Conservation (phyloP, 2,113 vertebrate species). For the Corythoichthys intestinalis region DNA sequence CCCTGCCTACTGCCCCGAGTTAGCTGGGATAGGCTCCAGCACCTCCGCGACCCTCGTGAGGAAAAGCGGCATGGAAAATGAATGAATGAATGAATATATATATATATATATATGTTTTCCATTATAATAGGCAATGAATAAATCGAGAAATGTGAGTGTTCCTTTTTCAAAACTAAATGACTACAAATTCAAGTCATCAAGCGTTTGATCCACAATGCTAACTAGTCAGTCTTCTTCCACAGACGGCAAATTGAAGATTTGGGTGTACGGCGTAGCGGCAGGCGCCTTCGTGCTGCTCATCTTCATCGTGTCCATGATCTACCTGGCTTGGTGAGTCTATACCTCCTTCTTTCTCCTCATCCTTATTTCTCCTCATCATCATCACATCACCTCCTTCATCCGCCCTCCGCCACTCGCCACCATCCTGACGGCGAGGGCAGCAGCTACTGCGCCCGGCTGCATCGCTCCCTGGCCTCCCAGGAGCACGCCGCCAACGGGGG, state of each 20-base stretch:
- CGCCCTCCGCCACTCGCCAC: background rate
- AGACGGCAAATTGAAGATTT: conserved; percentile 98
- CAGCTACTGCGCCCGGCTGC: conserved; percentile 62
- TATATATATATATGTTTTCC: no score
- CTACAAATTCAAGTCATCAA: no score
- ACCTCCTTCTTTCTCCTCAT: conserved; percentile 10
- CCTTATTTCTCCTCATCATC: conserved; percentile 9
- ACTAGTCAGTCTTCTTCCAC: conserved; percentile 34
- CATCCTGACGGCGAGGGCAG: conserved; percentile 47
- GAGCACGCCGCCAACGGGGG: conserved; percentile 60
- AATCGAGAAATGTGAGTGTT: no score
- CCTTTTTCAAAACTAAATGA: no score
- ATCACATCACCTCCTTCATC: conserved; percentile 1
- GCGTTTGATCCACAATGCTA: no score
- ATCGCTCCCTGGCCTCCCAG: conserved; percentile 62
- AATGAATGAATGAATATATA: no score
- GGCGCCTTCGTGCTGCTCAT: conserved; percentile 95
- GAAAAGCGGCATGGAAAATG: no score
- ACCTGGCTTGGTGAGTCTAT: conserved; percentile 96
- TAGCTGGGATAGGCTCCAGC: no score
- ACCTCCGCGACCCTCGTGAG: no score
- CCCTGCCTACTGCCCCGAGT: no score
- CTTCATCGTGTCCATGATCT: conserved; percentile 99
- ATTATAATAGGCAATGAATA: no score
- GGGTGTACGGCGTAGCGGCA: conserved; percentile 97